These are phyloP conservation scores for Philotrypesis tridentata DNA, from an alignment of 1,140 invertebrate species.

Conservation along the genomic window DNA sequence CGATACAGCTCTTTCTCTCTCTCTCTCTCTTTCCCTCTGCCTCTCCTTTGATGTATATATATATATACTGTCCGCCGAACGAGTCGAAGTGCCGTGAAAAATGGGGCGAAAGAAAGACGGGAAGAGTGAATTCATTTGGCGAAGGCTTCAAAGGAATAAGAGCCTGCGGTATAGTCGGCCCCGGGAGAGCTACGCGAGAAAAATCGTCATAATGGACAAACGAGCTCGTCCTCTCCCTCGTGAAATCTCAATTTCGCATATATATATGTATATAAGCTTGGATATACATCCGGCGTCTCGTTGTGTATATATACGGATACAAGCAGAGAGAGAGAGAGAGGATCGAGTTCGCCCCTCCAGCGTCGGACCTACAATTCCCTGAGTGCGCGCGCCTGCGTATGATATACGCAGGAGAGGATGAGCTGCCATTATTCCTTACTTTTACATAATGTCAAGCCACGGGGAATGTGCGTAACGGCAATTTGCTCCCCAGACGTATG, in stretches of 20 bases:
- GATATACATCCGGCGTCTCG: too few relatives aligned
- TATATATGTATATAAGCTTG: too few relatives aligned
- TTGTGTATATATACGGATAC: not conserved
- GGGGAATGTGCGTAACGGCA: not conserved
- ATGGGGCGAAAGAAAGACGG: slow-evolving; percentile 3
- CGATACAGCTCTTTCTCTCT: too few relatives aligned
- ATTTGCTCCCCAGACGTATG: not conserved
- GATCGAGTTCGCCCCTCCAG: too few relatives aligned
- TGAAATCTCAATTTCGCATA: not conserved
- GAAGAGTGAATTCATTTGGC: slow-evolving; percentile 26
- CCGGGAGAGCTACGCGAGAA: not conserved
- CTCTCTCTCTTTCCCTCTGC: too few relatives aligned
- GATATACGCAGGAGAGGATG: not conserved
- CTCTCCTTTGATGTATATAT: too few relatives aligned
- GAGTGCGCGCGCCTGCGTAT: too few relatives aligned
- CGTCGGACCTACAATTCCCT: too few relatives aligned
- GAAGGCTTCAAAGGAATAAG: slow-evolving; percentile 15
- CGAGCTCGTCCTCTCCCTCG: not conserved
- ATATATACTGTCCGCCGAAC: not conserved
- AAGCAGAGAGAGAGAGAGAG: not conserved
- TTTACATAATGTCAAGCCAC: not conserved
- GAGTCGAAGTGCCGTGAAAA: not conserved
- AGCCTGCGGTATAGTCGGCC: not conserved
- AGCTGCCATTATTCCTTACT: not conserved
- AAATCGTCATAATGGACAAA: slow-evolving; percentile 19